Evolutionary conservation across 2,113 vertebrate genomes (phyloP), one percentile per base, ranked within the genome.

Genomic region (Speoplatyrhinus poulsoni): DNA sequence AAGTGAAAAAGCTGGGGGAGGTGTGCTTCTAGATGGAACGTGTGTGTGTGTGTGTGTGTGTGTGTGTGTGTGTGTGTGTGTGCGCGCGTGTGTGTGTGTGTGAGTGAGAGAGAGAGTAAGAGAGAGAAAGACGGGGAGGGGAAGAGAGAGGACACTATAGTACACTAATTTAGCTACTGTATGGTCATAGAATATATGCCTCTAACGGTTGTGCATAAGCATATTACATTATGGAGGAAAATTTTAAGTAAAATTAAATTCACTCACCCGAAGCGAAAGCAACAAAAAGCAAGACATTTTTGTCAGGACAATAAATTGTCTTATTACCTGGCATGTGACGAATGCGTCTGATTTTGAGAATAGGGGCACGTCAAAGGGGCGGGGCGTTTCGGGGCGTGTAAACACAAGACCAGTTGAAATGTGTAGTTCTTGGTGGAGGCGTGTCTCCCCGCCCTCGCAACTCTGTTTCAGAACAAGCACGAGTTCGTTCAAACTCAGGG

Each of bases 321-420:
- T 64, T 69, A 68, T 78, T 70, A 65, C 63, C 53, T 61, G 65
- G 63, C 73, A 50, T 83, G 59, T 80, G 85, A 83, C 49, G 72
- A 65, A 69, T 67, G 41, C 19, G 76, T 73, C 57, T 69, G 57
- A 1, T 53, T n/a, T 26, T 26, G 26, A 26, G 26, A 26, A 26
- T 26, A 26, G 26, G 26, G 26, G 26, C 26, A 26, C 26, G 26
- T 26, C 26, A 26, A 26, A 26, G 26, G 26, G 26, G 26, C 26
- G 26, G 26, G 26, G 26, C 26, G 19, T 59, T 8, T 55, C 48
- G 79, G 87, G 91, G 90, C 90, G 90, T 91, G 92, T 88, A 77
- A 1, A 13, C 4, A 2, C 1, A 12, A 12, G 60, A 52, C 91
- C 87, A 87, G 85, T 89, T 49, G 64, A 0, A 6, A 3, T 2